These are phyloP conservation scores for Melieria omissa DNA, from an alignment of 2,888 invertebrate genomes.

Conservation along the genomic window DNA sequence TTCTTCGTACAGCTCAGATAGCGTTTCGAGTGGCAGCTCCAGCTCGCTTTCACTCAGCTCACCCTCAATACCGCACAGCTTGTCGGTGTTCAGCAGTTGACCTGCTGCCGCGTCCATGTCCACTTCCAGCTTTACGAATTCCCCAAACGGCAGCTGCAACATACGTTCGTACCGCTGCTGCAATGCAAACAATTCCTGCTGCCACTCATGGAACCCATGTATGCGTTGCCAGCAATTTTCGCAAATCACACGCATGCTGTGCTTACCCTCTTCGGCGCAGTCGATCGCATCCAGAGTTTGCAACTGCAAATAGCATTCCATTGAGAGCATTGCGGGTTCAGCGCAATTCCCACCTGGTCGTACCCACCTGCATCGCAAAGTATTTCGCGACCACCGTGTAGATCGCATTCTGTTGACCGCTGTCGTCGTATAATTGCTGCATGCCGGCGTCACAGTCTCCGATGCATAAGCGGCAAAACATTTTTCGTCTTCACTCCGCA, in stretches of 20 bases:
- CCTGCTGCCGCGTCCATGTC: slow-evolving; percentile 72
- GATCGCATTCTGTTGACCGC: slow-evolving; percentile 18
- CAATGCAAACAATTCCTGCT: slow-evolving; percentile 30
- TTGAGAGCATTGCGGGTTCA: neutral
- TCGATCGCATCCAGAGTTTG: neutral
- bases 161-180: slow-evolving; percentile 23
- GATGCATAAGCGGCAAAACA: slow-evolving; percentile 36
- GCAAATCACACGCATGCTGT: slow-evolving; percentile 34
- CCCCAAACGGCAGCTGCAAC: slow-evolving; percentile 20
- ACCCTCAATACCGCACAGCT: neutral
- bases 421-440: slow-evolving; percentile 15
- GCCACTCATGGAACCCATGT: slow-evolving; percentile 40
- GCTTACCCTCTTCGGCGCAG: neutral
- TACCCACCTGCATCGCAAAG: slow-evolving; percentile 31
- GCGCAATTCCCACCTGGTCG: neutral
- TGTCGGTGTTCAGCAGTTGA: neutral
- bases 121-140: slow-evolving; percentile 75
- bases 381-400: slow-evolving; percentile 32
- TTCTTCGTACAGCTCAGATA: slow-evolving; percentile 80
- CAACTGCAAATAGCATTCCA: neutral
- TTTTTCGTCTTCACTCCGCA: neutral
- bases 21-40: neutral
- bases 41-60: neutral
- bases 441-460: slow-evolving; percentile 22
- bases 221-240: slow-evolving; percentile 41